phyloP scores from a whole-genome alignment of 1,140 invertebrate genomes.

The Drosophila biarmipes region DNA sequence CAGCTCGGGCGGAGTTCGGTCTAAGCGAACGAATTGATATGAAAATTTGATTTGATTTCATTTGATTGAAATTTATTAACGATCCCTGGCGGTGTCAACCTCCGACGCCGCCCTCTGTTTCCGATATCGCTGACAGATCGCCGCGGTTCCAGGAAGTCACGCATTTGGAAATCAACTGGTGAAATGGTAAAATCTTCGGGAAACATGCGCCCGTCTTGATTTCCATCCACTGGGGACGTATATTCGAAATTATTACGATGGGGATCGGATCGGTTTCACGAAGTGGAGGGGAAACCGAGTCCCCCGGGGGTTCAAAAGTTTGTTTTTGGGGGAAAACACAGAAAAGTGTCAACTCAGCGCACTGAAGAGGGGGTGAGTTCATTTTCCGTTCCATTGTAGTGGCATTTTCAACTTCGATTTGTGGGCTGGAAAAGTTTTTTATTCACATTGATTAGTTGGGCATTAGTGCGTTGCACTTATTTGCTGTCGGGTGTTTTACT shows the following conservation, averaged over 20 bases:
- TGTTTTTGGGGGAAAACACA: slow-evolving; percentile 19
- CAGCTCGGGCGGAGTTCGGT: not conserved
- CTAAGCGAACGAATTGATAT: slow-evolving; percentile 35
- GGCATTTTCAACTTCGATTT: slow-evolving; percentile 23
- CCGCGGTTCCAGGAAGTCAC: slow-evolving; percentile 39
- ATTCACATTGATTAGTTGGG: slow-evolving; percentile 27
- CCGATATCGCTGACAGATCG: slow-evolving; percentile 35
- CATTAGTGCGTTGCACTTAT: slow-evolving; percentile 1
- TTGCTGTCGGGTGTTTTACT: not conserved
- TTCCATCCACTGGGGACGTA: slow-evolving; percentile 22
- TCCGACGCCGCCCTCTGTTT: not conserved
- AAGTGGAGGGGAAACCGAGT: slow-evolving; percentile 9
- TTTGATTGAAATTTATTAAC: slow-evolving; percentile 46
- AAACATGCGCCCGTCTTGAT: slow-evolving; percentile 27
- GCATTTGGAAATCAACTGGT: slow-evolving; percentile 35
- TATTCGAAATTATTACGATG: slow-evolving; percentile 30
- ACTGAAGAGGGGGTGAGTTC: slow-evolving; percentile 7
- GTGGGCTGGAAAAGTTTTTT: slow-evolving; percentile 7
- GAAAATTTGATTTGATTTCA: slow-evolving; percentile 44
- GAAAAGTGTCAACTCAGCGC: slow-evolving; percentile 24
- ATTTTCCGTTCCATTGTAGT: slow-evolving; percentile 10
- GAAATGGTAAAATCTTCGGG: slow-evolving; percentile 19
- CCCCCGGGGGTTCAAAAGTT: slow-evolving; percentile 29
- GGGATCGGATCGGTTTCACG: slow-evolving; percentile 27
- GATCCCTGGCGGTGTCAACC: slow-evolving; percentile 24